Evolutionary conservation across 1,140 invertebrate genomes (phyloP), one percentile per base, ranked within the genome.

Genomic region (Goniozus legneri): DNA sequence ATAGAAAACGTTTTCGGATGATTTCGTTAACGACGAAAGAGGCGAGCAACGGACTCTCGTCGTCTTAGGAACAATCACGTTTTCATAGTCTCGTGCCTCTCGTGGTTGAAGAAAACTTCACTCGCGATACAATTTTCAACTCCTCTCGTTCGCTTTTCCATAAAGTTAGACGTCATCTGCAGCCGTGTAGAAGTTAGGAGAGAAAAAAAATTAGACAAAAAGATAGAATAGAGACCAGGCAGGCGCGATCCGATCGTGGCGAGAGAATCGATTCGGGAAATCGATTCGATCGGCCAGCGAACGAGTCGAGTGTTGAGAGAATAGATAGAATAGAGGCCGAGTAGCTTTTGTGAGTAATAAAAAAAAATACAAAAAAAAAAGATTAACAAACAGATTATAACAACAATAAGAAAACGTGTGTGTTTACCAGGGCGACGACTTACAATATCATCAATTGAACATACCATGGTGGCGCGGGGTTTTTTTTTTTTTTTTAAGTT

Each of bases 371-470:
- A 34, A 12, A 40, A 39, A 44, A 44, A 21, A 31, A 38, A 44
- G 31, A 22, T 41, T 14, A 27, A 12, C 7, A 14, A n/a, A 32
- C 22, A 53, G 56, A 48, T 54, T 56, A 60, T 50, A 58, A 58
- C 54, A 52, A 67, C 60, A 64, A 57, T 49, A 64, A 54, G 60
- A 67, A 54, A 54, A 61, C 40, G 54, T 64, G 61, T 58, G 52
- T 52, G 57, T 69, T 73, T 73, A 73, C 71, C 69, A 69, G 68
- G 65, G 62, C 65, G 68, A 62, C 68, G 68, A 73, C 71, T 73
- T 73, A 73, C 71, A 53, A 73, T 69, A 71, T 70, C 67, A 70
- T 71, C 67, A 62, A 71, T 70, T 61, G 68, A 69, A 73, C 69
- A 72, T 72, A 73, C 71, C 71, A 73, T 73, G 60, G 58, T 58